Conservation (phyloP, 2,113 vertebrate species). For the Dasypus novemcinctus region DNA sequence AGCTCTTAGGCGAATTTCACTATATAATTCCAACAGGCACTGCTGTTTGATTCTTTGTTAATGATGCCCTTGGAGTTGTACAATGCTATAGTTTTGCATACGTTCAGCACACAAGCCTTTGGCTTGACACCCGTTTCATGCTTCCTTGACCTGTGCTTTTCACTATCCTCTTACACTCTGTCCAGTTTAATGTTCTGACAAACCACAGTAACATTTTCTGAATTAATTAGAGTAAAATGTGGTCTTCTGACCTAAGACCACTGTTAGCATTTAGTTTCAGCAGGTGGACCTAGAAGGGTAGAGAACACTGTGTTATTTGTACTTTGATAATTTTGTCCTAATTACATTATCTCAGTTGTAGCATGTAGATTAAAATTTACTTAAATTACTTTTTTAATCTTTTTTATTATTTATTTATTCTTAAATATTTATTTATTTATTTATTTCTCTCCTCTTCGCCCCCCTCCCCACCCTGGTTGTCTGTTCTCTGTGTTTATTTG, state of each 20-base stretch:
- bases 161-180: not conserved
- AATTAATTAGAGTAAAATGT: conserved; percentile 11
- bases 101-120: not conserved
- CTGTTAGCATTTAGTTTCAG: not conserved
- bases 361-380: not conserved
- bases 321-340: not conserved
- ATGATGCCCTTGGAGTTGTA: not conserved
- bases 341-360: not conserved
- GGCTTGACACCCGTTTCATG: not conserved
- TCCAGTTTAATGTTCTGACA: not conserved
- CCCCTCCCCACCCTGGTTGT: too few species aligned
- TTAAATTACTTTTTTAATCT: not conserved
- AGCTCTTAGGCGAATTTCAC: not conserved
- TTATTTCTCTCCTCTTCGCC: too few species aligned
- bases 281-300: not conserved
- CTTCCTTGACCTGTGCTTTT: not conserved
- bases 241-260: not conserved
- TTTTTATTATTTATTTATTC: too few species aligned
- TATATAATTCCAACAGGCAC: not conserved
- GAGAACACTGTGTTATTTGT: not conserved
- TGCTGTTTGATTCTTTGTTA: not conserved
- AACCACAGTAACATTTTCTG: not conserved
- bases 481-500: too few species aligned
- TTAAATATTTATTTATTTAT: too few species aligned
- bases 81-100: not conserved